Conservation (phyloP, 2,888 invertebrate species). For the Eupithecia centaureata region DNA sequence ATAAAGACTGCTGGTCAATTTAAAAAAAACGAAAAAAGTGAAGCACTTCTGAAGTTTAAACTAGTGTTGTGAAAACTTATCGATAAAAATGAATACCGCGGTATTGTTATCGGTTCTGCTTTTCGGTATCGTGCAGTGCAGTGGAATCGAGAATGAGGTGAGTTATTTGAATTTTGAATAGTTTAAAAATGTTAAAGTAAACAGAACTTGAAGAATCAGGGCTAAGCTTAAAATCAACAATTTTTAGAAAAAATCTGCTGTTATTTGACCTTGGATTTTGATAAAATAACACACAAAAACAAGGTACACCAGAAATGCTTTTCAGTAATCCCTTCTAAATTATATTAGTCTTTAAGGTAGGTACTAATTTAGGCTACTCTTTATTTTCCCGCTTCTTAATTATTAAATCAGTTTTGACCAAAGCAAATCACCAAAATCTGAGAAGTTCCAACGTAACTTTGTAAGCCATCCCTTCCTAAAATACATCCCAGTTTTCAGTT, state of each 20-base stretch:
- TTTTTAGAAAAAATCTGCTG: too few relatives aligned
- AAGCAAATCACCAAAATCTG: background rate
- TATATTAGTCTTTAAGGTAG: too few relatives aligned
- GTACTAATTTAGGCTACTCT: too few relatives aligned
- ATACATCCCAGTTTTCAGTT: background rate
- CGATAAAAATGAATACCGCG: constrained; percentile 67
- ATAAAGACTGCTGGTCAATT: constrained; percentile 27
- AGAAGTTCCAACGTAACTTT: background rate
- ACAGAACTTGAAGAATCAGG: too few relatives aligned
- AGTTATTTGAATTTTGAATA: constrained; percentile 34
- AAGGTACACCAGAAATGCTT: too few relatives aligned
- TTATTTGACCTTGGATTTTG: too few relatives aligned
- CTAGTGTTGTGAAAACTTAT: constrained; percentile 64
- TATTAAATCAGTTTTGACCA: background rate
- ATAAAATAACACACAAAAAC: too few relatives aligned
- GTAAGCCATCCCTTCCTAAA: background rate
- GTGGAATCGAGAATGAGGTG: constrained; percentile 74
- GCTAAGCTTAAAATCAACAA: too few relatives aligned
- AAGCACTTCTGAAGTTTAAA: constrained; percentile 49
- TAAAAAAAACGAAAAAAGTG: constrained; percentile 37
- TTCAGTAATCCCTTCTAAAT: too few relatives aligned
- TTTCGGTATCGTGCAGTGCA: constrained; percentile 70
- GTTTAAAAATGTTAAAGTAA: background rate
- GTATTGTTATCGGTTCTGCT: constrained; percentile 69
- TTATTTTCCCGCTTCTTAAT: too few relatives aligned